Conservation (phyloP, 2,797 vertebrate species). For the Hypotaenidia okinawae region DNA sequence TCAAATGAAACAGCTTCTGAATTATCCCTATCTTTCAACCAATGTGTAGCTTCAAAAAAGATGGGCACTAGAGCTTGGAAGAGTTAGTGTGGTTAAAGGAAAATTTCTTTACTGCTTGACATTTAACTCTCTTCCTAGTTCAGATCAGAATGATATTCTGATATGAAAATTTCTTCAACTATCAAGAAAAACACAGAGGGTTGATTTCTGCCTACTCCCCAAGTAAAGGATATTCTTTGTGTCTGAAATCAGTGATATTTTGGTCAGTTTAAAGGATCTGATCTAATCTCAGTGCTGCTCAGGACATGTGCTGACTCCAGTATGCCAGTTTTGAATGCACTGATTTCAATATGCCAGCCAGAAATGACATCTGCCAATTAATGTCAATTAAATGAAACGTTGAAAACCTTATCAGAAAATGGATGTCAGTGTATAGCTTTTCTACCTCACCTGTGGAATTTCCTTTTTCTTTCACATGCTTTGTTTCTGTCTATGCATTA, state of each 20-base stretch:
- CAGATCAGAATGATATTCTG: background rate
- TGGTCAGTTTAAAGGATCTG: background rate
- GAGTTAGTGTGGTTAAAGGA: background rate
- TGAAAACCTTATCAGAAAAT: background rate
- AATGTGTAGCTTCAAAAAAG: background rate
- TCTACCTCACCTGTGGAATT: background rate
- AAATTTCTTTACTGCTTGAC: background rate
- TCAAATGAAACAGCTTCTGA: background rate
- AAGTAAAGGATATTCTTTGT: background rate
- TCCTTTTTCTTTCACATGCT: background rate
- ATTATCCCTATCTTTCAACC: slow-evolving; percentile 2
- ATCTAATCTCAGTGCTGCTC: background rate
- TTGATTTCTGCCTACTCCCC: background rate
- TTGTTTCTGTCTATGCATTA: background rate
- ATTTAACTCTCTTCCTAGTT: background rate
- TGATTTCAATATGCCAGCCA: background rate
- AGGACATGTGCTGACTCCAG: background rate
- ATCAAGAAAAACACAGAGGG: background rate
- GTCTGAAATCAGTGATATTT: background rate
- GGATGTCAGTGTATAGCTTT: background rate
- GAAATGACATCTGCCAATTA: background rate
- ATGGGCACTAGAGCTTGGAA: background rate
- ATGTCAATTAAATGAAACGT: background rate
- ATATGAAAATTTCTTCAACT: background rate
- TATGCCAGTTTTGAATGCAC: background rate